Base-by-base conservation (phyloP, 2,113 vertebrate species). In the Hiodon tergisus region DNA sequence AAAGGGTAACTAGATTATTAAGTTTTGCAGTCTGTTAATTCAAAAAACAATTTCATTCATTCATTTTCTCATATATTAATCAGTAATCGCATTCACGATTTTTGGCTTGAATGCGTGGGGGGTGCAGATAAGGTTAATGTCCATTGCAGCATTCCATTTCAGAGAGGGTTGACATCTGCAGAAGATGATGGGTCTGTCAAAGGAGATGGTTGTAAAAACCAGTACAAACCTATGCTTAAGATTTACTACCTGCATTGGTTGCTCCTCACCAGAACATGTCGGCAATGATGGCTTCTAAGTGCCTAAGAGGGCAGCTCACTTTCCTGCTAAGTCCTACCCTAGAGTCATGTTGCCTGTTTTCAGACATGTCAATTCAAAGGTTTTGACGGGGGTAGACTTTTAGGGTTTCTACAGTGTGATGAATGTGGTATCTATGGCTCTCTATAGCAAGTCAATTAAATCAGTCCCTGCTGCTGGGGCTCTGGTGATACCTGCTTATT, bases 141-240 rank as follows among this genome's bases (percentile, higher is more conserved):
- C 63, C 68, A 63, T 59, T 71, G 71, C 75, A 76, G 75, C 50
- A 71, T 71, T 60, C 67, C 61, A 76, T 69, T 76, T 75, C 63
- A 68, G 51, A 55, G 68, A 47, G 31, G 59, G 73, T 4, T 76
- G 52, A 55, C 70, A 17, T 50, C 59, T 16, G 68, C 51, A 57
- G 16, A 54, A 75, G 13, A 60, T 57, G 62, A 69, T 50, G 59
- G 59, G 31, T 65, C 50, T 76, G 75, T 76, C 75, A 76, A 54
- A 67, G 63, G 31, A 46, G 73, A 58, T 51, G 63, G 67, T 71
- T 71, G 63, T 71, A 57, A 70, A 71, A 13, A 54, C 59, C 59
- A 57, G 51, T 46, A 11, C 31, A 51, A 48, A 16, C 71, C 31
- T 5, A 14, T 11, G 52, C 47, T 46, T n/a, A 5, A 47, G 3